Conservation (phyloP, 2,888 invertebrate species). For the Ennomos fuscantarius region DNA sequence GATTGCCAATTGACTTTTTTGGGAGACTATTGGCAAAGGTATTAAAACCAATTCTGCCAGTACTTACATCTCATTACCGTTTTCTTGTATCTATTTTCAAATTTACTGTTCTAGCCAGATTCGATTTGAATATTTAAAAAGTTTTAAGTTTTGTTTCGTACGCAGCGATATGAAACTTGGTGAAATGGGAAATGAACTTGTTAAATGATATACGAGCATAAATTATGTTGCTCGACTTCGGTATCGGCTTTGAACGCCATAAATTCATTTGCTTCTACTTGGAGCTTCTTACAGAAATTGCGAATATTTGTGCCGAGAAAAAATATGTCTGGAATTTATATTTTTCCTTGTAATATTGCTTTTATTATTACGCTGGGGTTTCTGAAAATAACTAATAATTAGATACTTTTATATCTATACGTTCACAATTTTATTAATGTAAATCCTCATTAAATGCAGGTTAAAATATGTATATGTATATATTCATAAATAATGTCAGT, state of each 20-base stretch:
- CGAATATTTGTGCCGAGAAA: slow-evolving; percentile 31
- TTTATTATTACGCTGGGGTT: neutral
- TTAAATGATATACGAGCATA: slow-evolving; percentile 36
- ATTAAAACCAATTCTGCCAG: slow-evolving; percentile 16
- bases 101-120: neutral
- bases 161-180: slow-evolving; percentile 25
- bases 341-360: slow-evolving; percentile 1
- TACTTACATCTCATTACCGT: neutral
- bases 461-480: too few species aligned
- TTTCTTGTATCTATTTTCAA: slow-evolving; percentile 3
- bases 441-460: too few species aligned
- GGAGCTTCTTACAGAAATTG: slow-evolving; percentile 23
- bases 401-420: too few species aligned
- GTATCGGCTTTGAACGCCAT: slow-evolving; percentile 38
- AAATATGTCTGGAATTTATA: slow-evolving; percentile 12
- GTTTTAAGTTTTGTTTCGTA: slow-evolving; percentile 6
- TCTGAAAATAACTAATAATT: neutral
- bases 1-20: slow-evolving; percentile 19
- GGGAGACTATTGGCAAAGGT: slow-evolving; percentile 15
- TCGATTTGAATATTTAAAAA: slow-evolving; percentile 1
- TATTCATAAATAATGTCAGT: too few species aligned
- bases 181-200: slow-evolving; percentile 33
- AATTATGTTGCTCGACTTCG: slow-evolving; percentile 37
- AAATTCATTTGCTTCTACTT: slow-evolving; percentile 37
- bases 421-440: too few species aligned